Percentiles rank a stretch among this genome's conserved stretches.
These are phyloP conservation scores for Nomada goodeniana DNA, from an alignment of 2,888 invertebrate genomes.

Conservation along the genomic window DNA sequence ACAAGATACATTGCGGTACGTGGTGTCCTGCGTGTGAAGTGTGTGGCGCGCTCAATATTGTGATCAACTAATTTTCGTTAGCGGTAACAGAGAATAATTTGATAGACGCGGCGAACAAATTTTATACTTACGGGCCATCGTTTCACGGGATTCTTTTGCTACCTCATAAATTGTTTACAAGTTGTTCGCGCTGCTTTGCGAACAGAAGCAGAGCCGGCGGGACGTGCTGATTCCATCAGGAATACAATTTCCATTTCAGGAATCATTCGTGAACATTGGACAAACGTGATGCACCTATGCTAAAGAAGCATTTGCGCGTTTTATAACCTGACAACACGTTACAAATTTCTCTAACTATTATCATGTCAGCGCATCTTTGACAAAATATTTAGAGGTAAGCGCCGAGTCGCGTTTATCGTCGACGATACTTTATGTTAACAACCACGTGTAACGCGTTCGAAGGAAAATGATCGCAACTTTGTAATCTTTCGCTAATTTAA, in stretches of 20 bases:
- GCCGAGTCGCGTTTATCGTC: not conserved
- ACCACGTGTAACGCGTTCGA: not conserved
- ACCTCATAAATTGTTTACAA: constrained; percentile 67
- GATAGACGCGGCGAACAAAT: constrained; percentile 52
- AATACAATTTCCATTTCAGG: constrained; percentile 62
- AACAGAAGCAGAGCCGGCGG: constrained; percentile 7
- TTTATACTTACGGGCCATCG: constrained; percentile 59
- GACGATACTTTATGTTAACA: not conserved
- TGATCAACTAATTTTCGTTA: constrained; percentile 19
- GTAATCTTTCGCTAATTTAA: not conserved
- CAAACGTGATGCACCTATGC: constrained; percentile 56
- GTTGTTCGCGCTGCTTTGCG: constrained; percentile 42
- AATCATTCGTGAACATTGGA: constrained; percentile 46
- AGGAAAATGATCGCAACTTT: not conserved
- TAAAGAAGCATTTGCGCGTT: constrained; percentile 61
- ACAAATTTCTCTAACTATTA: constrained; percentile 58
- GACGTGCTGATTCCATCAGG: constrained; percentile 45
- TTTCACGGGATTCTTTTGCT: constrained; percentile 53
- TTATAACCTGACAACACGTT: constrained; percentile 74
- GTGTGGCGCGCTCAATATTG: constrained; percentile 8
- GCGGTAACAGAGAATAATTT: constrained; percentile 15
- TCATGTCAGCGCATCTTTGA: constrained; percentile 74
- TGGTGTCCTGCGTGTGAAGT: constrained; percentile 40
- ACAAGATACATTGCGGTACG: constrained; percentile 42
- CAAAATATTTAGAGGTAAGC: constrained; percentile 69